phyloP scores from a whole-genome alignment of 2,113 vertebrate genomes.

The Lophotis ruficrista region DNA sequence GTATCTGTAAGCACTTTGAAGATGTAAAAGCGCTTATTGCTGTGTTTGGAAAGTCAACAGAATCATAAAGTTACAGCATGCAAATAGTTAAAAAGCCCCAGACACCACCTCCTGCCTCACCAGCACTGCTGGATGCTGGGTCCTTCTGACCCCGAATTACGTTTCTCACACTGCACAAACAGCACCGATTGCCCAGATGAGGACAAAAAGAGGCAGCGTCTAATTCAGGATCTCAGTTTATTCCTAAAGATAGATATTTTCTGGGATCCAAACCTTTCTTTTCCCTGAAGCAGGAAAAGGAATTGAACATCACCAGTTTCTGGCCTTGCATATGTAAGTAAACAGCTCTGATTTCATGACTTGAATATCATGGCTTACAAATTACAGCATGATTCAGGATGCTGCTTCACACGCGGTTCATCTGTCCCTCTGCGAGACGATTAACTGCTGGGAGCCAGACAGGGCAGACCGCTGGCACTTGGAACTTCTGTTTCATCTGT shows the following conservation, averaged over 20 bases:
- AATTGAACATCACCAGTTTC: background rate
- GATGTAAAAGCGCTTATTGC: background rate
- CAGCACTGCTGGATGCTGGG: background rate
- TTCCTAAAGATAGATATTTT: background rate
- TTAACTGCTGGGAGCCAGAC: background rate
- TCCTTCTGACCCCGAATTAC: background rate
- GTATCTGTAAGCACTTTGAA: conserved; percentile 6
- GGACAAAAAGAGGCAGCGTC: background rate
- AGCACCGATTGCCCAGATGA: background rate
- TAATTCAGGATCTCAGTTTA: background rate
- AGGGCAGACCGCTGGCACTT: background rate
- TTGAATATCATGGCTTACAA: background rate
- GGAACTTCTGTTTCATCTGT: background rate
- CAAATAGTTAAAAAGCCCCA: background rate
- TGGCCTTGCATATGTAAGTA: background rate
- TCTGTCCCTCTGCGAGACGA: background rate
- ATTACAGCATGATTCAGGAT: background rate
- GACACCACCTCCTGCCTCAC: background rate
- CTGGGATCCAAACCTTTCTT: background rate
- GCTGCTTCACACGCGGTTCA: background rate
- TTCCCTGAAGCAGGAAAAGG: background rate
- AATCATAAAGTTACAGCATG: background rate
- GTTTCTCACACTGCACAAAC: background rate
- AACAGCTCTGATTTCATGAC: background rate
- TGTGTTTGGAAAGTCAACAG: background rate